Conservation (phyloP, 2,888 invertebrate species). For the Drosophila histrio region DNA sequence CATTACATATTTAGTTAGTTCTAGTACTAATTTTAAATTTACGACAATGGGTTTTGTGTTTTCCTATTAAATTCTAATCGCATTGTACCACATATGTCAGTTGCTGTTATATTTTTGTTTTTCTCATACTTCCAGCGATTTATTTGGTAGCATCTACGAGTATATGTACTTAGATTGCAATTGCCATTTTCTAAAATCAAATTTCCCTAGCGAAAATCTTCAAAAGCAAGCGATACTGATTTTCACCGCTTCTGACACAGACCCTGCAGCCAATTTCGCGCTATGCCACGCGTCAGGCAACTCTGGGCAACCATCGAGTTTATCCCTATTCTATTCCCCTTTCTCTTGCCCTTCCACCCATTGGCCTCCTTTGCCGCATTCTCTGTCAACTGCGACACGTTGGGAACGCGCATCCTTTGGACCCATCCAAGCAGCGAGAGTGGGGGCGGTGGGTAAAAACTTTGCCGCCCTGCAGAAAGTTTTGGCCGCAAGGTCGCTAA, state of each 20-base stretch:
- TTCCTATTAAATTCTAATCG: neutral
- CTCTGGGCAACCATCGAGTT: slow-evolving; percentile 14
- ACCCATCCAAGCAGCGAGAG: neutral
- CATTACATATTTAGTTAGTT: too few relatives aligned
- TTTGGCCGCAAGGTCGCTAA: slow-evolving; percentile 67
- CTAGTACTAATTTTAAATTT: too few relatives aligned
- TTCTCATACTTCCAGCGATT: neutral
- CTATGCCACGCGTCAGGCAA: slow-evolving; percentile 44
- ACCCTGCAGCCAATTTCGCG: slow-evolving; percentile 55
- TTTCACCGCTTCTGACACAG: slow-evolving; percentile 17
- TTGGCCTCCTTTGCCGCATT: neutral
- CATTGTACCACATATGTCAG: neutral
- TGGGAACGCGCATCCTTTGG: slow-evolving; percentile 41
- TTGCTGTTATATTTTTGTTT: neutral
- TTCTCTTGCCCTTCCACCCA: too few relatives aligned
- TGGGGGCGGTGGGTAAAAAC: slow-evolving; percentile 37
- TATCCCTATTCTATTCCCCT: neutral
- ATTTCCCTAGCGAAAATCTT: slow-evolving; percentile 63
- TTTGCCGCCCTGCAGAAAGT: slow-evolving; percentile 58
- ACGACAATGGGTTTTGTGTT: neutral
- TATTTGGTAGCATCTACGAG: neutral
- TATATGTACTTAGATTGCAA: slow-evolving; percentile 19
- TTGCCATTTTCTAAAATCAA: slow-evolving; percentile 54
- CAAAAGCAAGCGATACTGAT: slow-evolving; percentile 65
- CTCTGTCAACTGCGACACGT: slow-evolving; percentile 56